Evolutionary conservation across 2,888 invertebrate species (phyloP), one percentile per base, ranked within the genome.

Genomic region (Dasypolia templi): DNA sequence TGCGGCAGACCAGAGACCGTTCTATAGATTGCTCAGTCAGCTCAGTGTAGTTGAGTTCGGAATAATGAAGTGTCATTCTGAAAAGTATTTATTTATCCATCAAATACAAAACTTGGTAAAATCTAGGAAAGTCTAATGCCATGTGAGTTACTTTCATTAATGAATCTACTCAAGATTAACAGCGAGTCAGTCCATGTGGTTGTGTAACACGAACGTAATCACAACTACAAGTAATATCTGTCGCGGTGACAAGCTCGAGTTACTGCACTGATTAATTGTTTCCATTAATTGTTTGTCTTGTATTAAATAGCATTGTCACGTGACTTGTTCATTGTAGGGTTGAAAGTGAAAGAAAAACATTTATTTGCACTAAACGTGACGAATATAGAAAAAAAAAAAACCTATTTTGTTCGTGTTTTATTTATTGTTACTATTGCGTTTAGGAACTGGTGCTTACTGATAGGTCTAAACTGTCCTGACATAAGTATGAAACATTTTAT

Each of bases 151-250:
- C 22, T 51, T 53, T 67, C 81, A 81, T 67, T 35, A 62, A 78
- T 77, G 75, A 64, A 44, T 32, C 1, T 26, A 5, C 14, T 75
- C 76, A 53, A 81, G 81, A 78, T 62, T 19, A 67, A 46, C 67
- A 66, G 59, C 17, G 44, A 39, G 58, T 46, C 12, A 49, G 61
- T 72, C 26, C 6, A 11, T 53, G 66, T 69, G 83, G 72, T 64
- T 39, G 55, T 67, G 51, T 46, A 61, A 71, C 67, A 67, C 35
- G 63, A 73, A 53, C 85, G 51, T 79, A 85, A 79, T 83, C 75
- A 76, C 61, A 63, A 55, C 63, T 69, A 72, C 62, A 49, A 35
- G 82, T 64, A 79, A 72, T 82, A 82, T 69, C 79, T 64, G 82
- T 65, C 70, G 44, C 61, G 39, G 55, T 56, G 78, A 79, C 83